These are phyloP conservation scores for Halcyon smyrnensis DNA, from an alignment of 2,797 vertebrate genomes.

Conservation along the genomic window DNA sequence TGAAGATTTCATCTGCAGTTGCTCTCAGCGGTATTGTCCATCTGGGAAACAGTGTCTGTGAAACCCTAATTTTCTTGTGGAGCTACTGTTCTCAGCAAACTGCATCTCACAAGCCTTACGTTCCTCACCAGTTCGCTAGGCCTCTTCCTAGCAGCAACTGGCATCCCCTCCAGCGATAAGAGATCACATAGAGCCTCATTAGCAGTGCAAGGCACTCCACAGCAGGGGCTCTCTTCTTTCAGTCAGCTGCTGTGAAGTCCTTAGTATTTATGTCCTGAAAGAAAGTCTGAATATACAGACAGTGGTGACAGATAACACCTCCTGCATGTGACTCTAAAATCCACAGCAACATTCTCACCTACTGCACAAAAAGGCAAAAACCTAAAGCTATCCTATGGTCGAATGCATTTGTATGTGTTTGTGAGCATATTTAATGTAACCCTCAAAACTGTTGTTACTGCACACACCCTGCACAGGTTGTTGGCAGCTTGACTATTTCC, in stretches of 20 bases:
- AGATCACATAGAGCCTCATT: conserved; percentile 24
- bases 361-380: background rate
- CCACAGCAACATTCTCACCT: background rate
- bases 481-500: background rate
- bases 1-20: conserved; percentile 6
- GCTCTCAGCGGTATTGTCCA: background rate
- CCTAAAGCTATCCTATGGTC: background rate
- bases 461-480: background rate
- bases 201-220: background rate
- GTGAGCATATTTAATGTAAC: background rate
- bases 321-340: background rate
- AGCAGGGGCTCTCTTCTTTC: background rate
- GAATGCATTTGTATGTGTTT: background rate
- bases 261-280: conserved; percentile 4
- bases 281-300: background rate
- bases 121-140: background rate
- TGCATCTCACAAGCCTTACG: background rate
- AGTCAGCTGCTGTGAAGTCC: background rate
- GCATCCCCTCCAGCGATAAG: background rate
- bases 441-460: background rate
- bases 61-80: background rate
- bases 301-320: background rate
- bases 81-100: background rate
- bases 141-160: background rate
- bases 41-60: background rate